Percentiles rank a stretch among this genome's conserved stretches.
These are phyloP conservation scores for Cheilosia variabilis DNA, from an alignment of 2,888 invertebrate genomes.

Conservation along the genomic window DNA sequence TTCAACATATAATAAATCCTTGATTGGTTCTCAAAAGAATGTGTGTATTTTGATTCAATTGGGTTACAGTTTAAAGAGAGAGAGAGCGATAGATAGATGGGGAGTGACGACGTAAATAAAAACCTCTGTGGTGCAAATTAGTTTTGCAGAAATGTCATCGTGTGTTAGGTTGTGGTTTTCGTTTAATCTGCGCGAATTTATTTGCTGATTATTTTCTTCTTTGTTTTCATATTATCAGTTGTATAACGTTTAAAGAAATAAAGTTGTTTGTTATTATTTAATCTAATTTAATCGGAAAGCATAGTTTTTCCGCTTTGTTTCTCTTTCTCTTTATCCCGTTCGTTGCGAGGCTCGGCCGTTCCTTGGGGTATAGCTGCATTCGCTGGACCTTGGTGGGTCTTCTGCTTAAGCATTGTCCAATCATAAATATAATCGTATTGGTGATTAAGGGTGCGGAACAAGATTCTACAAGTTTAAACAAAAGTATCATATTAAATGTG, in stretches of 20 bases:
- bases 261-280: slow-evolving; percentile 72
- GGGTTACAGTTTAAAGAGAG: slow-evolving; percentile 29
- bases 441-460: slow-evolving; percentile 99
- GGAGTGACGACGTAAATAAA: slow-evolving; percentile 35
- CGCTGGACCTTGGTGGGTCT: slow-evolving; percentile 84
- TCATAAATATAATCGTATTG: slow-evolving; percentile 99
- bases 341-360: slow-evolving; percentile 81
- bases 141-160: slow-evolving; percentile 67
- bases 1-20: slow-evolving; percentile 63
- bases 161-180: slow-evolving; percentile 59
- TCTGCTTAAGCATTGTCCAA: slow-evolving; percentile 99
- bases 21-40: slow-evolving; percentile 27
- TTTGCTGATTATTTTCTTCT: slow-evolving; percentile 36
- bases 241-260: slow-evolving; percentile 72
- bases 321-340: slow-evolving; percentile 82
- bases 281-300: slow-evolving; percentile 80
- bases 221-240: slow-evolving; percentile 56
- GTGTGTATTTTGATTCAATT: slow-evolving; percentile 5
- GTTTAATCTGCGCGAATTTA: slow-evolving; percentile 59
- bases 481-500: background rate
- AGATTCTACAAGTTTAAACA: slow-evolving; percentile 90
- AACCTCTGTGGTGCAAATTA: slow-evolving; percentile 61
- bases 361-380: slow-evolving; percentile 81
- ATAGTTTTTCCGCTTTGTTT: slow-evolving; percentile 82
- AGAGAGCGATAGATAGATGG: slow-evolving; percentile 32